phyloP scores from a whole-genome alignment of 2,888 invertebrate genomes.

The Heliconius hortense region DNA sequence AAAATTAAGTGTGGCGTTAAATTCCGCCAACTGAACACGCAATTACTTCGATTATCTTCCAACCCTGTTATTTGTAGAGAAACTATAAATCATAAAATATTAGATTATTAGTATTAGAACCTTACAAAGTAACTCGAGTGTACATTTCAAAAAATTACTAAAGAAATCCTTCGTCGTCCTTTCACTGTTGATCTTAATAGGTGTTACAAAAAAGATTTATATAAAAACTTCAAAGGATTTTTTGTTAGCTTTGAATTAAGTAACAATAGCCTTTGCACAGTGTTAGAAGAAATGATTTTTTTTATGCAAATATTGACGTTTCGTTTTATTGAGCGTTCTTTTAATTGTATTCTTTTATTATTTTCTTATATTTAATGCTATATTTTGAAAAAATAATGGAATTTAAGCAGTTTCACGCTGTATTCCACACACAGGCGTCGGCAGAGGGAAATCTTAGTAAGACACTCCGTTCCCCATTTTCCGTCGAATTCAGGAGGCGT shows the following conservation, averaged over 20 bases:
- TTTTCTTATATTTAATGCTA: not conserved
- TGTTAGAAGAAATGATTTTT: conserved; percentile 12
- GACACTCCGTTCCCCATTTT: too few species aligned
- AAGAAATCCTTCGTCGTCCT: conserved; percentile 21
- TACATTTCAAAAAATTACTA: conserved; percentile 25
- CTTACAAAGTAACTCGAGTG: conserved; percentile 14
- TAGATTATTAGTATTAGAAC: not conserved
- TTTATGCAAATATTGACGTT: conserved; percentile 4
- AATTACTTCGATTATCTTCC: not conserved
- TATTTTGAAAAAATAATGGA: not conserved
- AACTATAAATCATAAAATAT: too few species aligned
- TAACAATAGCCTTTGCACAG: conserved; percentile 20
- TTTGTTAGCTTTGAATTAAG: conserved; percentile 27
- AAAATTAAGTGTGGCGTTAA: too few species aligned
- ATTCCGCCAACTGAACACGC: too few species aligned
- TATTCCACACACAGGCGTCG: too few species aligned
- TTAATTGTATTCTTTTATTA: not conserved
- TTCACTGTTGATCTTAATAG: conserved; percentile 32
- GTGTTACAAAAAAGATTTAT: conserved; percentile 32
- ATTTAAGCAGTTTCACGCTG: too few species aligned
- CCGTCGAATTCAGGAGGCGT: too few species aligned
- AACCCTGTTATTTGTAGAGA: too few species aligned
- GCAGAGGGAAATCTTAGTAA: too few species aligned
- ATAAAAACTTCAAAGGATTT: conserved; percentile 26
- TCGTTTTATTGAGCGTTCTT: not conserved